Conservation (phyloP, 2,797 vertebrate species). For the Poecile montanus region DNA sequence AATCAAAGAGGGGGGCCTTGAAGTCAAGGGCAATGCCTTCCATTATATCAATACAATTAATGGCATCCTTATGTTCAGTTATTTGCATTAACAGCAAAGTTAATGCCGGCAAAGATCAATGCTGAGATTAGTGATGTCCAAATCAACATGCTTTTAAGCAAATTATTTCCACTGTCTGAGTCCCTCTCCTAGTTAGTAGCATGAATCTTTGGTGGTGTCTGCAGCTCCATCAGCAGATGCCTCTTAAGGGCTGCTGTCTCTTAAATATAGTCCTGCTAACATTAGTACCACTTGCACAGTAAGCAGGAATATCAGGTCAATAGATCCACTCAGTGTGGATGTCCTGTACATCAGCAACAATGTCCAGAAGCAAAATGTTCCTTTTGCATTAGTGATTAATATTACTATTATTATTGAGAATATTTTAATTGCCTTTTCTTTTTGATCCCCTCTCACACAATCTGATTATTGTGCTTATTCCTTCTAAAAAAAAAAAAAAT, state of each 20-base stretch:
- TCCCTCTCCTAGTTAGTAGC: constrained; percentile 17
- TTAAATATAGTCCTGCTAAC: constrained; percentile 29
- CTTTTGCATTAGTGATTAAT: neutral
- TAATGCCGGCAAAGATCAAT: constrained; percentile 67
- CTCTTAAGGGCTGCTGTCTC: constrained; percentile 12
- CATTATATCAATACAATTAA: constrained; percentile 71
- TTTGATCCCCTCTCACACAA: neutral
- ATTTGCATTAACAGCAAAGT: constrained; percentile 69
- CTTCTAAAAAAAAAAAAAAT: neutral
- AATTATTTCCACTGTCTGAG: constrained; percentile 61
- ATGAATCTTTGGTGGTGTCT: constrained; percentile 53
- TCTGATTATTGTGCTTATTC: neutral
- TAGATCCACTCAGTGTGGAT: neutral
- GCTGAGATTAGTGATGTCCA: constrained; percentile 53
- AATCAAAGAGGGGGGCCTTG: constrained; percentile 28
- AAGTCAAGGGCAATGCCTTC: constrained; percentile 54
- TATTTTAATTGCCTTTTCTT: neutral
- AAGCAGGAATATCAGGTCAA: constrained; percentile 46
- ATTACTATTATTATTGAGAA: neutral
- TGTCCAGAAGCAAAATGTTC: neutral
- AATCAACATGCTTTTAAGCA: constrained; percentile 73
- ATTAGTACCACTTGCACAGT: constrained; percentile 2
- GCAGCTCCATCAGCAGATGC: constrained; percentile 27
- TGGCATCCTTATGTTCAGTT: constrained; percentile 54
- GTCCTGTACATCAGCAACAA: neutral